phyloP scores from a whole-genome alignment of 2,113 vertebrate species.

The Thermophis baileyi region DNA sequence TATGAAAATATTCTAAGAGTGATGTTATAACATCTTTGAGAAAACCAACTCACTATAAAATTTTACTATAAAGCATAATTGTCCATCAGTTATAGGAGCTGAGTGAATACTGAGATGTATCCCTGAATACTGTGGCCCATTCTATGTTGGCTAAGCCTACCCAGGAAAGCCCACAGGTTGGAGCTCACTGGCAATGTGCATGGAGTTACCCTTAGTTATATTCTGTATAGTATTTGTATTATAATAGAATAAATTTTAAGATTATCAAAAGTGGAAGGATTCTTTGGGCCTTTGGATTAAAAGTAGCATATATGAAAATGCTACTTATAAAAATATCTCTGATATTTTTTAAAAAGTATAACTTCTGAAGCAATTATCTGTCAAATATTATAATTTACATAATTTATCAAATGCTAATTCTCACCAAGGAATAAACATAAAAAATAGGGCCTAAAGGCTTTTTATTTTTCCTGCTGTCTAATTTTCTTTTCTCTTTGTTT shows the following conservation, averaged over 20 bases:
- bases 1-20: constrained; percentile 18
- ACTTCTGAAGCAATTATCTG: constrained; percentile 14
- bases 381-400: constrained; percentile 14
- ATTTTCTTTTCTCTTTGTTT: not conserved
- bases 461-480: not conserved
- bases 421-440: not conserved
- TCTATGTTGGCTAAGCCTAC: not conserved
- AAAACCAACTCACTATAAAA: not conserved
- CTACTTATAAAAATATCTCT: not conserved
- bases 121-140: not conserved
- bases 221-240: not conserved
- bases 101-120: not conserved
- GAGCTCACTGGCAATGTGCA: not conserved
- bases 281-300: not conserved
- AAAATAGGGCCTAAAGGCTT: not conserved
- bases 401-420: not conserved
- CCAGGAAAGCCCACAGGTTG: not conserved
- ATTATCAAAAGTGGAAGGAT: not conserved
- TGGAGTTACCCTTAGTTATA: not conserved
- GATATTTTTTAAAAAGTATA: not conserved
- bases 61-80: constrained; percentile 4
- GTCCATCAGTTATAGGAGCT: not conserved
- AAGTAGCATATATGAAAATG: not conserved
- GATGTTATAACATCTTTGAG: not conserved
- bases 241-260: constrained; percentile 4